Conservation (phyloP, 2,888 invertebrate species). For the Orthosia gothica region DNA sequence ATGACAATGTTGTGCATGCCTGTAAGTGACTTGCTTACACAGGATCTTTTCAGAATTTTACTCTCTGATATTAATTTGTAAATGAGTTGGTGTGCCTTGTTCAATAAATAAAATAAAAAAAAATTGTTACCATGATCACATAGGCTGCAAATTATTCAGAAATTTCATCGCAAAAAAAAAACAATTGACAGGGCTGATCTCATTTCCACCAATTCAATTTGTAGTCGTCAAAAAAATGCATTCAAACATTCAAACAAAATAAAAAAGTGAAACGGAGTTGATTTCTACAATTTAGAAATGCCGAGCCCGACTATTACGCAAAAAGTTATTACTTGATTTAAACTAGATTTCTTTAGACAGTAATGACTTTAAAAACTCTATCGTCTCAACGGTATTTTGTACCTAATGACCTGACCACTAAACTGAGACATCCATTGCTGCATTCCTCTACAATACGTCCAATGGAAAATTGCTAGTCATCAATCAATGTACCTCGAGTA, state of each 20-base stretch:
- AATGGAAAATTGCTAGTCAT: conserved; percentile 27
- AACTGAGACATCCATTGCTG: conserved; percentile 22
- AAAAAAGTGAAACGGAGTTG: conserved; percentile 32
- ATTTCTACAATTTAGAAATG: conserved; percentile 50
- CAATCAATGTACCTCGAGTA: conserved; percentile 35
- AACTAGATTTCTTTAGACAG: conserved; percentile 38
- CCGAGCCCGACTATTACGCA: conserved; percentile 11
- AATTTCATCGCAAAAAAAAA: not conserved
- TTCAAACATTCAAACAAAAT: conserved; percentile 2
- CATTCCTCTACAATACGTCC: not conserved
- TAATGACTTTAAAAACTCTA: not conserved
- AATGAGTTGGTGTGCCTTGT: too few relatives aligned
- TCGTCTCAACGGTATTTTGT: not conserved
- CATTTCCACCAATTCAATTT: not conserved
- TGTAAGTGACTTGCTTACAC: too few relatives aligned
- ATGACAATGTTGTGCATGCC: too few relatives aligned
- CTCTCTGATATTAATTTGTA: too few relatives aligned
- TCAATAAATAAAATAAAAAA: too few relatives aligned
- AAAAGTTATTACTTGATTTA: conserved; percentile 9
- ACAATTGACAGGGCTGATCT: not conserved
- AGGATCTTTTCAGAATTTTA: too few relatives aligned
- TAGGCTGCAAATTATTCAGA: not conserved
- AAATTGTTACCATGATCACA: not conserved
- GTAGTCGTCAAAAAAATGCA: conserved; percentile 9
- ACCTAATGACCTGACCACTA: conserved; percentile 3